These are phyloP conservation scores for Aldrovandia affinis DNA, from an alignment of 2,797 vertebrate genomes.

Conservation along the genomic window DNA sequence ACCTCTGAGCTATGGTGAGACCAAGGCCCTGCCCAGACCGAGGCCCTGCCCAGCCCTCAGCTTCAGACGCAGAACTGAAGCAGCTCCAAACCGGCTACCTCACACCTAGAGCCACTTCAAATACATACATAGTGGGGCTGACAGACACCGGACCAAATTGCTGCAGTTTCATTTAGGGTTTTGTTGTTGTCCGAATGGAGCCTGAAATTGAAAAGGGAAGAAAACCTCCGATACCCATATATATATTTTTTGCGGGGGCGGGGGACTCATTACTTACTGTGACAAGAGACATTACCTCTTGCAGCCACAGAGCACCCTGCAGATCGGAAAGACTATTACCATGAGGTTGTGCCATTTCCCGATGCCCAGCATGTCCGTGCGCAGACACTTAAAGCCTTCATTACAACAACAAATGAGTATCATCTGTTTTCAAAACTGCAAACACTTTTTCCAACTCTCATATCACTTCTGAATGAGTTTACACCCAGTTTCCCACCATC, in stretches of 20 bases:
- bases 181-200: not conserved
- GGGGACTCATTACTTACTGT: slow-evolving; percentile 3
- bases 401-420: too few relatives aligned
- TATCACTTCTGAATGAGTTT: too few relatives aligned
- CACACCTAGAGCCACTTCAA: not conserved
- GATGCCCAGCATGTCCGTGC: not conserved
- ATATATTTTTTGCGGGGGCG: not conserved
- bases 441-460: not conserved
- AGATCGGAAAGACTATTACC: not conserved
- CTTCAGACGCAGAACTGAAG: not conserved
- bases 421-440: not conserved
- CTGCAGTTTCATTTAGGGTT: not conserved
- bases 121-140: not conserved
- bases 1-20: not conserved
- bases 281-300: slow-evolving; percentile 1
- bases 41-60: too few relatives aligned
- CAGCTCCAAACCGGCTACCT: not conserved
- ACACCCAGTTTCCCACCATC: too few relatives aligned
- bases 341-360: not conserved
- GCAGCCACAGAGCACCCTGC: not conserved
- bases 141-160: not conserved
- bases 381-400: not conserved
- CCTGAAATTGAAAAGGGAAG: slow-evolving; percentile 6
- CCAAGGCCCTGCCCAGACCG: too few relatives aligned
- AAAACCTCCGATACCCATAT: not conserved